Percentiles rank a stretch among this genome's conserved stretches.
Conservation (phyloP, 2,113 vertebrate genomes). For the Perca schrenkii region DNA sequence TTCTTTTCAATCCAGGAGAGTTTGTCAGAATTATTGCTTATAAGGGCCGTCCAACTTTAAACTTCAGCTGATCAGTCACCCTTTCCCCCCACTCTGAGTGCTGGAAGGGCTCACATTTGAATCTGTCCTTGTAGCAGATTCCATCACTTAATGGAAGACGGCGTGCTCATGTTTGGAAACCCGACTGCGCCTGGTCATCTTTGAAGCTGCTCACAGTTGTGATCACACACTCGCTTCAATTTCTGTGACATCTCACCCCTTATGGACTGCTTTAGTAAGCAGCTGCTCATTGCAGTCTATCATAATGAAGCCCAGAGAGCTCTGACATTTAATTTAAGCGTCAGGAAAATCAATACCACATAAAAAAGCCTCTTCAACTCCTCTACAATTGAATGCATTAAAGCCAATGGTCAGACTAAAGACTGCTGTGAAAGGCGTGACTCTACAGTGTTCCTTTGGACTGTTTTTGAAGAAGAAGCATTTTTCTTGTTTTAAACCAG, state of each 20-base stretch:
- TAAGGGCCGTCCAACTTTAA: not conserved
- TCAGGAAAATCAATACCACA: constrained; percentile 50
- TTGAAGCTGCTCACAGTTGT: constrained; percentile 26
- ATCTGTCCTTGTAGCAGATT: not conserved
- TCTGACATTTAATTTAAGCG: constrained; percentile 53
- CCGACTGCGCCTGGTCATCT: not conserved
- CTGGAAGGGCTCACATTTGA: not conserved
- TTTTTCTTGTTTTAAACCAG: too few relatives aligned
- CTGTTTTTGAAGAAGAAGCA: too few relatives aligned
- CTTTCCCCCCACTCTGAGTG: not conserved
- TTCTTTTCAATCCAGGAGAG: not conserved
- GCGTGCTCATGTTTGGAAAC: constrained; percentile 5
- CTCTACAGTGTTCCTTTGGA: too few relatives aligned
- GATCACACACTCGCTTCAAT: constrained; percentile 3
- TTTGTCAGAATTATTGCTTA: not conserved
- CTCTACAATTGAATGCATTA: constrained; percentile 1
- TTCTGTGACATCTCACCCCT: constrained; percentile 28
- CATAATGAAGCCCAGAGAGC: constrained; percentile 13
- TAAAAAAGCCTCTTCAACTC: constrained; percentile 18
- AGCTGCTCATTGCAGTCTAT: not conserved
- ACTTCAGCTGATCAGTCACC: too few relatives aligned
- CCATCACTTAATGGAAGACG: constrained; percentile 22
- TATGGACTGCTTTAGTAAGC: constrained; percentile 31
- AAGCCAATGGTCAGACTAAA: not conserved
- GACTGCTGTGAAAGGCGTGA: too few relatives aligned